phyloP scores from a whole-genome alignment of 1,140 invertebrate species.

The Anastrepha ludens region DNA sequence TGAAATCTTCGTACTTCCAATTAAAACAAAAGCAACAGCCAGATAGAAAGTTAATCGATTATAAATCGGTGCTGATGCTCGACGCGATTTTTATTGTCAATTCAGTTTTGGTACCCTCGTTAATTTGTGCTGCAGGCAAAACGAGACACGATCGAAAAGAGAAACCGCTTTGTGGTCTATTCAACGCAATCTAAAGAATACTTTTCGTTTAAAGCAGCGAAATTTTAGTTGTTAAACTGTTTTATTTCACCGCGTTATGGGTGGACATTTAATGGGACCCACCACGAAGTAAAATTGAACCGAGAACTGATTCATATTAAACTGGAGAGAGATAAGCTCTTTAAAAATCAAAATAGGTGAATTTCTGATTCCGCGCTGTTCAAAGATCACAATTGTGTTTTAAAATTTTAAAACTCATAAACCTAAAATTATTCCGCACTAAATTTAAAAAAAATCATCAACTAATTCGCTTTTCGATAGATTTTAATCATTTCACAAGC shows the following conservation, averaged over 20 bases:
- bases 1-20: not conserved
- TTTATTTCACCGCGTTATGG: not conserved
- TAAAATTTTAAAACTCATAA: no score
- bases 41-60: conserved; percentile 68
- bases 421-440: no score
- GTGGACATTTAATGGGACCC: not conserved
- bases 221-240: not conserved
- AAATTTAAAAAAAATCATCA: no score
- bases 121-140: not conserved
- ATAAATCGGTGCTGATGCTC: conserved; percentile 66
- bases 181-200: not conserved
- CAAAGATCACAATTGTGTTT: no score
- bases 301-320: no score
- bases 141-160: not conserved
- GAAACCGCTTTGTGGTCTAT: not conserved
- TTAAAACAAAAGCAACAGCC: conserved; percentile 29
- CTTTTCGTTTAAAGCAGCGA: not conserved
- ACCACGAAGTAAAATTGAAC: not conserved
- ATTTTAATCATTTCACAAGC: no score
- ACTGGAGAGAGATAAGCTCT: no score
- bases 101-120: not conserved
- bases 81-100: not conserved
- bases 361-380: no score
- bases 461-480: no score
- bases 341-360: no score